Conservation (phyloP, 2,113 vertebrate species). For the Hippocampus zosterae region DNA sequence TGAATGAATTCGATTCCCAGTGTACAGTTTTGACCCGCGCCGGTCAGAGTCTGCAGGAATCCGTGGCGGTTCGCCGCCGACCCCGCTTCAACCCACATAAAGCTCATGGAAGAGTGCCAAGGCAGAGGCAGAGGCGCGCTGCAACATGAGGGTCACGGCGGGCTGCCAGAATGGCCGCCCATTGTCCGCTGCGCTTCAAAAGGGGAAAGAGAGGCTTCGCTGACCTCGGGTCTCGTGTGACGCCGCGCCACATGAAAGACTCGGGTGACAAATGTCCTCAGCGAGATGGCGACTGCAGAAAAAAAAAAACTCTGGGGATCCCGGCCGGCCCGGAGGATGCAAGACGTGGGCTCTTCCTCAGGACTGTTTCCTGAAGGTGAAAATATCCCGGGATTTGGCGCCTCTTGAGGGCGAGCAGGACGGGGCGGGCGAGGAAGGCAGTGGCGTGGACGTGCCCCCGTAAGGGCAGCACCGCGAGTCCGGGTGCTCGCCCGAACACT, state of each 20-base stretch:
- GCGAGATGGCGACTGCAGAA: slow-evolving; percentile 10
- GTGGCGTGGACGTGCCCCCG: slow-evolving; percentile 79
- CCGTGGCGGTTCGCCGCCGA: slow-evolving; percentile 31
- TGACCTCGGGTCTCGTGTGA: slow-evolving; percentile 22
- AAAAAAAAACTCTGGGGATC: slow-evolving; percentile 13
- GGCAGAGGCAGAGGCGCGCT: slow-evolving; percentile 29
- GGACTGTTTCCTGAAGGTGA: slow-evolving; percentile 84
- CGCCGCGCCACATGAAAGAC: slow-evolving; percentile 33
- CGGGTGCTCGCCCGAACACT: slow-evolving; percentile 87
- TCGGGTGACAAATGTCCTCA: slow-evolving; percentile 33
- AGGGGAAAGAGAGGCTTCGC: slow-evolving; percentile 22
- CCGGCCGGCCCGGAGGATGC: slow-evolving; percentile 2
- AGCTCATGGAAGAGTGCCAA: slow-evolving; percentile 49
- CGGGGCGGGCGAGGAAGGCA: slow-evolving; percentile 67
- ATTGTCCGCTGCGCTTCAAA: slow-evolving; percentile 44
- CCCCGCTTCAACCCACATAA: slow-evolving; percentile 46
- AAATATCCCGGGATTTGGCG: slow-evolving; percentile 80
- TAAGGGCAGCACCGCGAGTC: slow-evolving; percentile 89
- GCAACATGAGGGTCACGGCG: slow-evolving; percentile 46
- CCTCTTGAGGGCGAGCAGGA: slow-evolving; percentile 58
- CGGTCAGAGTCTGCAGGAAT: slow-evolving; percentile 30
- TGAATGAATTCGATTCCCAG: slow-evolving; percentile 41
- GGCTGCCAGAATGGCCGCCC: slow-evolving; percentile 38
- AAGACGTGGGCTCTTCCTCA: slow-evolving; percentile 38
- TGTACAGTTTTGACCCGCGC: slow-evolving; percentile 36